Evolutionary conservation across 2,113 vertebrate genomes (phyloP).

Genomic region (Gasterosteus nipponicus): DNA sequence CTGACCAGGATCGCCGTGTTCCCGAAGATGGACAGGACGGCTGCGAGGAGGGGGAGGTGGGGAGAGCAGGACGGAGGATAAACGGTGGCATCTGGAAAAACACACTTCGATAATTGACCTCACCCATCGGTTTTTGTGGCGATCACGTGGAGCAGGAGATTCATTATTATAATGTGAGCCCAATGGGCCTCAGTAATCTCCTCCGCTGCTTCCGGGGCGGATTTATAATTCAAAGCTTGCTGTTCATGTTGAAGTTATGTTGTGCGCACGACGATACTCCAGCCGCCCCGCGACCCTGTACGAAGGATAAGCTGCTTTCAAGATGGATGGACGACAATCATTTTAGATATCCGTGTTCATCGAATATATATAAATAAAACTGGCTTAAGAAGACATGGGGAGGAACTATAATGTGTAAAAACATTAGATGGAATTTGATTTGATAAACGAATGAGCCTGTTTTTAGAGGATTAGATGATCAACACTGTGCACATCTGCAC

Average conservation of each 20-base stretch:
- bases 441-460: too few species aligned
- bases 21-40: conserved; percentile 64
- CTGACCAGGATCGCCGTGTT: conserved; percentile 62
- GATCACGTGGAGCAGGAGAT: neutral
- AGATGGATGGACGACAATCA: too few species aligned
- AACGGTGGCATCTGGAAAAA: neutral
- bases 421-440: too few species aligned
- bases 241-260: neutral
- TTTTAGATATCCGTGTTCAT: neutral
- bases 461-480: too few species aligned
- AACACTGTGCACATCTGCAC: too few species aligned
- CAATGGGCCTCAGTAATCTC: neutral
- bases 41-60: conserved; percentile 57
- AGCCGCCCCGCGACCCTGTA: too few species aligned
- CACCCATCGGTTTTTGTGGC: neutral
- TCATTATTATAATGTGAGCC: neutral
- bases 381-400: too few species aligned
- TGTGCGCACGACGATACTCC: neutral
- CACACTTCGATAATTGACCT: neutral
- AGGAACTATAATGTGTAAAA: too few species aligned
- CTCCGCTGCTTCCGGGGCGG: neutral
- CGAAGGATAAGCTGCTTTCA: too few species aligned
- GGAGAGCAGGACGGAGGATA: neutral
- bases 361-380: neutral
- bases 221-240: neutral